Percentiles rank a stretch among this genome's conserved stretches.
Conservation (phyloP, 2,888 invertebrate species). For the Lycophotia porphyrea region DNA sequence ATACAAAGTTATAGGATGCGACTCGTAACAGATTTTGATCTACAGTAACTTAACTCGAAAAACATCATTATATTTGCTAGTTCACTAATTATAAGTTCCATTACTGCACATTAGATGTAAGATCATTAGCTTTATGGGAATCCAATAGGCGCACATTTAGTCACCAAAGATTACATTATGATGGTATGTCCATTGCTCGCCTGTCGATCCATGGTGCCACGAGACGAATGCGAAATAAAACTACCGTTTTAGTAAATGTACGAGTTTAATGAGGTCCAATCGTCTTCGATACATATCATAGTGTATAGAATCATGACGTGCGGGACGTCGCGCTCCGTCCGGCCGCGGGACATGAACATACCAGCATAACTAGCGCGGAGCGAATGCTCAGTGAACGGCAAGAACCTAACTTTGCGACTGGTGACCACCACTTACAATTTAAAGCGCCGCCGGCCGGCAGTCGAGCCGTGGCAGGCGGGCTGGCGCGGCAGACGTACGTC, state of each 20-base stretch:
- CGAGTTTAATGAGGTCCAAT: slow-evolving; percentile 87
- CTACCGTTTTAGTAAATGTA: slow-evolving; percentile 83
- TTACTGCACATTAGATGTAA: slow-evolving; percentile 60
- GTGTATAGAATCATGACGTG: slow-evolving; percentile 38
- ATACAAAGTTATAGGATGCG: slow-evolving; percentile 72
- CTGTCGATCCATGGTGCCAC: slow-evolving; percentile 71
- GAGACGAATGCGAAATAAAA: slow-evolving; percentile 82
- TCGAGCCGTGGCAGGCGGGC: neutral
- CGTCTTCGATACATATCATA: slow-evolving; percentile 80
- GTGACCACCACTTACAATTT: slow-evolving; percentile 56
- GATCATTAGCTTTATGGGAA: slow-evolving; percentile 63
- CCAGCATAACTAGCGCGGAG: slow-evolving; percentile 81
- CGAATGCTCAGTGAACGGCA: slow-evolving; percentile 66
- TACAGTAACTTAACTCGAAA: slow-evolving; percentile 71
- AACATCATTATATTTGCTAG: slow-evolving; percentile 63
- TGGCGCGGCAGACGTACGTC: neutral
- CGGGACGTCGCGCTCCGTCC: slow-evolving; percentile 61
- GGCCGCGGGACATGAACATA: slow-evolving; percentile 85
- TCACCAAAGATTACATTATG: slow-evolving; percentile 77
- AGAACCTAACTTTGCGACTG: slow-evolving; percentile 64
- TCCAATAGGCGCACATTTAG: slow-evolving; percentile 63
- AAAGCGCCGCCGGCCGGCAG: slow-evolving; percentile 8
- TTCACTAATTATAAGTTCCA: slow-evolving; percentile 63
- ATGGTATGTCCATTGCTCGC: slow-evolving; percentile 86
- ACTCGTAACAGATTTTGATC: slow-evolving; percentile 77